Evolutionary conservation across 1,140 invertebrate genomes (phyloP).

Genomic region (Drosophila mojavensis): DNA sequence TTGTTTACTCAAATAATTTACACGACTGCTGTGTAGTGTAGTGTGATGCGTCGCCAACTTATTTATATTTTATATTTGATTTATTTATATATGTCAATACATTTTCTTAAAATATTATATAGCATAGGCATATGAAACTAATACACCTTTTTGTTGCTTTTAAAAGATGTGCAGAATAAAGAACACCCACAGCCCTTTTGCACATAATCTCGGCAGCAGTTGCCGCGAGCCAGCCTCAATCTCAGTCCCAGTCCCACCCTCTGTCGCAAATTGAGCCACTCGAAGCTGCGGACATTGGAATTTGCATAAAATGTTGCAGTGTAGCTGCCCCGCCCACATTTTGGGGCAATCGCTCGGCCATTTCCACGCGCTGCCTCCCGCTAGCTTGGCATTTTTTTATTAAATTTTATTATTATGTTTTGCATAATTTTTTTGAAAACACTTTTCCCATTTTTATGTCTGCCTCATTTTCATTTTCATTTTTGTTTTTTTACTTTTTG

Average conservation of each 20-base stretch:
- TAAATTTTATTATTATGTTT: conserved; percentile 79
- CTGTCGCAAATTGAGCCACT: conserved; percentile 24
- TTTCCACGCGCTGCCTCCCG: conserved; percentile 12
- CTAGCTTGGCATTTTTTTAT: conserved; percentile 64
- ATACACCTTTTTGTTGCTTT: background rate
- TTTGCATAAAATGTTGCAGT: conserved; percentile 74
- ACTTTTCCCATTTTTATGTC: conserved; percentile 13
- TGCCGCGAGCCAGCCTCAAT: background rate
- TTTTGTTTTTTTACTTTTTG: background rate
- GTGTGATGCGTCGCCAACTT: too few species aligned
- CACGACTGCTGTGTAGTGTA: too few species aligned
- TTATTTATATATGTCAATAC: too few species aligned
- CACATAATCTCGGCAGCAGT: conserved; percentile 41
- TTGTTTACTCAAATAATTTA: too few species aligned
- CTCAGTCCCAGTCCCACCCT: background rate
- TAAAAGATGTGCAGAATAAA: background rate
- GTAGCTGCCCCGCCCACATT: conserved; percentile 28
- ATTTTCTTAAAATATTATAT: background rate
- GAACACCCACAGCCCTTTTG: conserved; percentile 27
- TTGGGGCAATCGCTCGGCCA: conserved; percentile 46
- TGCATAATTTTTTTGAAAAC: conserved; percentile 72
- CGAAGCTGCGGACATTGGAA: conserved; percentile 42
- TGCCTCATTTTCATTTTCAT: conserved; percentile 2
- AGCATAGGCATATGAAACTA: background rate
- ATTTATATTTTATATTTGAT: too few species aligned